These are phyloP conservation scores for Laupala kohalensis DNA, from an alignment of 1,140 invertebrate species.

Conservation along the genomic window DNA sequence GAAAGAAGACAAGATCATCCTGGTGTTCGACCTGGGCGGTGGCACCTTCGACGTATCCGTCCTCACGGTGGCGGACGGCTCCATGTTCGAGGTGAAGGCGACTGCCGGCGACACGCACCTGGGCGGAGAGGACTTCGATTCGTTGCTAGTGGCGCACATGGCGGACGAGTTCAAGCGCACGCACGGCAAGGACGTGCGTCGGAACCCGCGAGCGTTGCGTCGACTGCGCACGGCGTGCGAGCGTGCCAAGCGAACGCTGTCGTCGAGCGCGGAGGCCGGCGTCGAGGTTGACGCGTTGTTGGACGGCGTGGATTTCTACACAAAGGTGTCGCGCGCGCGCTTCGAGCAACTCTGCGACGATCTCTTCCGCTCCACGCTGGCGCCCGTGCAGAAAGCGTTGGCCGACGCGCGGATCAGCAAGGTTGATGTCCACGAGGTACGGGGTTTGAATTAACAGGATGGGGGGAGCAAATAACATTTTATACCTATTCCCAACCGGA, in stretches of 20 bases:
- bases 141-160: conserved; percentile 68
- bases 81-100: conserved; percentile 62
- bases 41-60: conserved; percentile 79
- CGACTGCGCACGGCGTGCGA: conserved; percentile 52
- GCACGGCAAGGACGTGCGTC: conserved; percentile 33
- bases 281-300: conserved; percentile 41
- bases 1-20: conserved; percentile 57
- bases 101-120: conserved; percentile 64
- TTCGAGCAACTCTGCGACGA: conserved; percentile 50
- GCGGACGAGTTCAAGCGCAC: conserved; percentile 42
- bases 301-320: conserved; percentile 45
- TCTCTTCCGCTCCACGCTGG: conserved; percentile 40
- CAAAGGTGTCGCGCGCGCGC: conserved; percentile 41
- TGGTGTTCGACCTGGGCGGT: conserved; percentile 62
- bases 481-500: no score
- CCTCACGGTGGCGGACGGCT: conserved; percentile 72
- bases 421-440: conserved; percentile 51
- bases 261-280: conserved; percentile 40
- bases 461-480: no score
- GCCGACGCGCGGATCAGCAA: conserved; percentile 63
- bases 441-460: no score
- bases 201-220: conserved; percentile 36
- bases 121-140: conserved; percentile 72
- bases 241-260: conserved; percentile 40
- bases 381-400: conserved; percentile 52